phyloP scores from a whole-genome alignment of 2,797 vertebrate species.

The Poecilia gillii region DNA sequence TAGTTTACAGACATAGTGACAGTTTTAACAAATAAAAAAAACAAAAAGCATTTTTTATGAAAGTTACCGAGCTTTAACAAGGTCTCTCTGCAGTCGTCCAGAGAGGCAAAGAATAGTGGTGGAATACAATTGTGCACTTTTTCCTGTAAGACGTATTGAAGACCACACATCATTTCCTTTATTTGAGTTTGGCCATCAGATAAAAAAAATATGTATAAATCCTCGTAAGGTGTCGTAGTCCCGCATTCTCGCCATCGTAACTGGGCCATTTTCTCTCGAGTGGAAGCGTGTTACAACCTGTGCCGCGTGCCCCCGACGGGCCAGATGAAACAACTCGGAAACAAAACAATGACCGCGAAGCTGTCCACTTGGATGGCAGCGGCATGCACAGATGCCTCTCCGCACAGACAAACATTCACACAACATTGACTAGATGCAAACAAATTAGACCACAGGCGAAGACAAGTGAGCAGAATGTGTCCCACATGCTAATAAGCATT shows the following conservation, averaged over 20 bases:
- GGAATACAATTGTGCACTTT: not conserved
- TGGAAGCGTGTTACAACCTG: conserved; percentile 46
- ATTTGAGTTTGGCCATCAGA: not conserved
- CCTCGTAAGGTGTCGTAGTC: not conserved
- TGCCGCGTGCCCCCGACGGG: conserved; percentile 32
- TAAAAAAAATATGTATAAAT: not conserved
- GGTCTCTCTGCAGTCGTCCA: not conserved
- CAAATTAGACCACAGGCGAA: conserved; percentile 49
- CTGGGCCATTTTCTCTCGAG: conserved; percentile 59
- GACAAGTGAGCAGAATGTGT: conserved; percentile 47
- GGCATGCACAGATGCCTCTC: conserved; percentile 67
- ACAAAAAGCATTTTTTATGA: too few relatives aligned
- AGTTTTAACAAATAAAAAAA: too few relatives aligned
- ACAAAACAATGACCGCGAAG: conserved; percentile 51
- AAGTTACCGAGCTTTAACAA: not conserved
- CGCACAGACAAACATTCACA: conserved; percentile 25
- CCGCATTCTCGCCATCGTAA: conserved; percentile 28
- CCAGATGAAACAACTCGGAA: conserved; percentile 57
- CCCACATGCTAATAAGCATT: conserved; percentile 56
- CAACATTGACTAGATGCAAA: conserved; percentile 50
- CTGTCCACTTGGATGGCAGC: conserved; percentile 35
- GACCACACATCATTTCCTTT: not conserved
- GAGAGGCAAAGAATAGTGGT: not conserved
- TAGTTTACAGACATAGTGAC: too few relatives aligned
- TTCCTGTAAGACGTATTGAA: not conserved